phyloP scores from a whole-genome alignment of 2,888 invertebrate genomes.

The Eledona agricola region DNA sequence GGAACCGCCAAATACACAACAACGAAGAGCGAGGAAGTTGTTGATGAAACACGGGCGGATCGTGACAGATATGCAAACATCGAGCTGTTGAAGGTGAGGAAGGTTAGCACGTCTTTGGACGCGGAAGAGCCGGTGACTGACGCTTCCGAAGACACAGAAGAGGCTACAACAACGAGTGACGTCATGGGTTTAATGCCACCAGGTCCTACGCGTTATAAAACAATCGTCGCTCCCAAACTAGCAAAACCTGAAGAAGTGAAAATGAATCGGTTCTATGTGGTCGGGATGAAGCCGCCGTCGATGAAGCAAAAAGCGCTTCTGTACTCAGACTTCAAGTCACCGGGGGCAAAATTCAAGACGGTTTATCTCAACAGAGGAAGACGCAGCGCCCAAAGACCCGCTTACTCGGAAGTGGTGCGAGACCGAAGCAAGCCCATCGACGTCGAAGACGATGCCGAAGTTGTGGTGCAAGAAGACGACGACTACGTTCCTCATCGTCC shows the following conservation, averaged over 20 bases:
- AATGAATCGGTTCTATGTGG: slow-evolving; percentile 54
- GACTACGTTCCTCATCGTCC: slow-evolving; percentile 60
- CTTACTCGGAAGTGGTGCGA: slow-evolving; percentile 53
- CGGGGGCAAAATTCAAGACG: slow-evolving; percentile 30
- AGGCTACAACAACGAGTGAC: slow-evolving; percentile 37
- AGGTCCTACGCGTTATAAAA: slow-evolving; percentile 46
- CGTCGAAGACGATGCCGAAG: slow-evolving; percentile 43
- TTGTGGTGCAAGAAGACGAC: slow-evolving; percentile 51
- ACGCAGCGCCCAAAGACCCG: slow-evolving; percentile 49
- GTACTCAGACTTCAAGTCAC: slow-evolving; percentile 51
- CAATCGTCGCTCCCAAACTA: slow-evolving; percentile 45
- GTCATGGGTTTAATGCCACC: slow-evolving; percentile 53
- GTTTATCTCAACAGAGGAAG: slow-evolving; percentile 35
- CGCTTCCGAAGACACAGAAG: slow-evolving; percentile 1
- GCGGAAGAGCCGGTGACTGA: slow-evolving; percentile 17
- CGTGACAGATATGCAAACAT: slow-evolving; percentile 30
- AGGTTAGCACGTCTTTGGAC: neutral
- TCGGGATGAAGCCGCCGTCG: slow-evolving; percentile 59
- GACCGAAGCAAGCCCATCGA: slow-evolving; percentile 43
- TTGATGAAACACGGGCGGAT: slow-evolving; percentile 19
- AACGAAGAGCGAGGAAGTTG: slow-evolving; percentile 22
- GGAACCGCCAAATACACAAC: slow-evolving; percentile 25
- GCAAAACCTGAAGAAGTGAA: slow-evolving; percentile 26
- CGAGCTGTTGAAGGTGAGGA: slow-evolving; percentile 32
- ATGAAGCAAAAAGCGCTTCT: slow-evolving; percentile 47